Percentiles rank a stretch among this genome's conserved stretches.
phyloP scores from a whole-genome alignment of 2,888 invertebrate genomes.

The Drosophila affinis region DNA sequence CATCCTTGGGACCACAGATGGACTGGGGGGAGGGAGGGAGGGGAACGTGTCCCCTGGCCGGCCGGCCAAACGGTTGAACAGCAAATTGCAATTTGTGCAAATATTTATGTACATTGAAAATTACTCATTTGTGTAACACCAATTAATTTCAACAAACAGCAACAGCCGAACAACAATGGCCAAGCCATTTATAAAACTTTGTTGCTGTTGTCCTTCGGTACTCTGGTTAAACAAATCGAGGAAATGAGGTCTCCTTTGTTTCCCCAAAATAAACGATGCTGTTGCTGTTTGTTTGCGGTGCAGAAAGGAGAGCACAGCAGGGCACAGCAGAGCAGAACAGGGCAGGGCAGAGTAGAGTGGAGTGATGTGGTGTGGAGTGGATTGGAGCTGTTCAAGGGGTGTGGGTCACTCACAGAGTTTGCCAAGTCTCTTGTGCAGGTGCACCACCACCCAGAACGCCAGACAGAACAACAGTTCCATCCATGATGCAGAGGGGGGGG shows the following conservation, averaged over 20 bases:
- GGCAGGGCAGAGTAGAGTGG: slow-evolving; percentile 3
- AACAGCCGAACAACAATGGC: slow-evolving; percentile 49
- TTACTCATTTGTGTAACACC: slow-evolving; percentile 81
- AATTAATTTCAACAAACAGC: slow-evolving; percentile 80
- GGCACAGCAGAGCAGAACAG: neutral
- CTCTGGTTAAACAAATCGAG: slow-evolving; percentile 67
- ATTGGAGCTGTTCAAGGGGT: neutral
- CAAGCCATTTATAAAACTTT: slow-evolving; percentile 65
- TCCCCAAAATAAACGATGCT: slow-evolving; percentile 78
- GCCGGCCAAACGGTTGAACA: neutral
- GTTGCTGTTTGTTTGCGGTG: slow-evolving; percentile 59
- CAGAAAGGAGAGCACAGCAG: slow-evolving; percentile 1
- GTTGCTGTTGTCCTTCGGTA: slow-evolving; percentile 38
- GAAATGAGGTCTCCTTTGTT: slow-evolving; percentile 77
- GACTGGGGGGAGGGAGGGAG: neutral
- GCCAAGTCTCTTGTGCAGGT: slow-evolving; percentile 53
- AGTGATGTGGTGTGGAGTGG: neutral
- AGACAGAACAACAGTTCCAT: slow-evolving; percentile 20
- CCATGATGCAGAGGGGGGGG: neutral
- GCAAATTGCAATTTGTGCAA: slow-evolving; percentile 81
- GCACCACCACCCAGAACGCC: slow-evolving; percentile 9
- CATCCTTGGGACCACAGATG: neutral
- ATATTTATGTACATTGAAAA: slow-evolving; percentile 82
- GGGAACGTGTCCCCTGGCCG: slow-evolving; percentile 16
- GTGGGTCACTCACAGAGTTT: neutral